Evolutionary conservation across 2,888 invertebrate species (phyloP), one percentile per base, ranked within the genome.

Genomic region (Standfussiana lucernea): DNA sequence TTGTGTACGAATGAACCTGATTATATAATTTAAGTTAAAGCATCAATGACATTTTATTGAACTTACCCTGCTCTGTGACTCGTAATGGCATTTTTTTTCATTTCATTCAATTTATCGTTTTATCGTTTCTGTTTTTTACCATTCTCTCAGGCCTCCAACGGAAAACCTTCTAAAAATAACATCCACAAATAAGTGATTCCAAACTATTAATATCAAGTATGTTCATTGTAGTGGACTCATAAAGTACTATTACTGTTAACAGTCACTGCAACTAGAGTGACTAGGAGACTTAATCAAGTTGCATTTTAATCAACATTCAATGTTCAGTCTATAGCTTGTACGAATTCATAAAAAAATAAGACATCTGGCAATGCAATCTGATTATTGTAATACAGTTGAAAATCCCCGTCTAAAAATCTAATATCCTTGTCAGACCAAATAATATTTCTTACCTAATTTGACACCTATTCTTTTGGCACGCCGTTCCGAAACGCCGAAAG

Each of bases 1-100:
- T 77, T 81, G 77, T 81, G 40, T 85, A 77, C 72, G 35, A 77
- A 74, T 59, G 18, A 66, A 66, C 61, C 69, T 64, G 69, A 42
- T 65, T 64, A 53, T 69, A 83, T 56, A 70, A 32, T 35, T 37
- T 72, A 47, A 59, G 11, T 66, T 69, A 77, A 64, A 73, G 45
- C 37, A 70, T 47, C 0, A 11, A 8, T 61, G 50, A 53, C 7
- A 42, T 84, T 74, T 84, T 84, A 71, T 65, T 61, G 13, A 10
- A 45, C n/a, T n/a, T 45, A n/a, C 5, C 24, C 3, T 24, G n/a
- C 4, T 7, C 32, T 61, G 24, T 62, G 62, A 24, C 24, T 59
- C 0, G 3, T 15, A 4, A 11, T 1, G 5, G 8, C 32, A 47
- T 5, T 32, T 32, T 40, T 18, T 37, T 50, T n/a, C n/a, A n/a